A percentile compares a stretch with the other conserved stretches of the same genome.
phyloP scores from a whole-genome alignment of 23 tunicate species.

The Botrylloides violaceus region DNA sequence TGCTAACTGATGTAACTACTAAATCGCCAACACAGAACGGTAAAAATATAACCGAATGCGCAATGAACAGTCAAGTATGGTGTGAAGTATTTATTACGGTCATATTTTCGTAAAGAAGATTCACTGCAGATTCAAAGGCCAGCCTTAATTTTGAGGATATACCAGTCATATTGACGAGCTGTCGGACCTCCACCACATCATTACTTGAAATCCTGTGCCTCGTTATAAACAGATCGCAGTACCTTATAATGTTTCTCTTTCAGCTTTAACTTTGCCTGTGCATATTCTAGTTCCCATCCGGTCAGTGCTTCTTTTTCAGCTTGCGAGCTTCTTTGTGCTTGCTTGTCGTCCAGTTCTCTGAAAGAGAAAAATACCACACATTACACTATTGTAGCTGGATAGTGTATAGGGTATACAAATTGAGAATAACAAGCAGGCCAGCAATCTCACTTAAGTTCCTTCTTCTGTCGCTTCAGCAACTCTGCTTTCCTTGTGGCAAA shows the following conservation, averaged over 20 bases:
- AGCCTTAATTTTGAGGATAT: too few relatives aligned
- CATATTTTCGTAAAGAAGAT: too few relatives aligned
- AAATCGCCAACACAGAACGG: too few relatives aligned
- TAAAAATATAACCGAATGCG: too few relatives aligned
- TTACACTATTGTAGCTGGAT: background rate
- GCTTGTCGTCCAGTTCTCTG: conserved; percentile 42
- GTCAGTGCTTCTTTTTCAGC: conserved; percentile 36
- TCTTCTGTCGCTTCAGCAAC: conserved; percentile 29
- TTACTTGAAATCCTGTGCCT: background rate
- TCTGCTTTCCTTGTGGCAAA: conserved; percentile 36
- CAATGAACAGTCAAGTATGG: too few relatives aligned
- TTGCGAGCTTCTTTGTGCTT: conserved; percentile 29
- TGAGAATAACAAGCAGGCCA: background rate
- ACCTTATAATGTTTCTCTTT: conserved; percentile 97
- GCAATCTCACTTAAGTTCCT: conserved; percentile 30
- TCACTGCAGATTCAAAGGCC: too few relatives aligned
- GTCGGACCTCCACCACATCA: too few relatives aligned
- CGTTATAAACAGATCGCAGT: too few relatives aligned
- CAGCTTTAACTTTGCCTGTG: conserved; percentile 77
- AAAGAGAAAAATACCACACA: too few relatives aligned
- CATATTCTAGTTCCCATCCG: conserved; percentile 72
- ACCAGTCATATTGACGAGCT: too few relatives aligned
- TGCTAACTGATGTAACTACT: too few relatives aligned
- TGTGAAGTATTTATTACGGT: too few relatives aligned
- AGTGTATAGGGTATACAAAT: background rate